Base-by-base conservation (phyloP, 2,797 vertebrate genomes). In the Pipistrellus pipistrellus region DNA sequence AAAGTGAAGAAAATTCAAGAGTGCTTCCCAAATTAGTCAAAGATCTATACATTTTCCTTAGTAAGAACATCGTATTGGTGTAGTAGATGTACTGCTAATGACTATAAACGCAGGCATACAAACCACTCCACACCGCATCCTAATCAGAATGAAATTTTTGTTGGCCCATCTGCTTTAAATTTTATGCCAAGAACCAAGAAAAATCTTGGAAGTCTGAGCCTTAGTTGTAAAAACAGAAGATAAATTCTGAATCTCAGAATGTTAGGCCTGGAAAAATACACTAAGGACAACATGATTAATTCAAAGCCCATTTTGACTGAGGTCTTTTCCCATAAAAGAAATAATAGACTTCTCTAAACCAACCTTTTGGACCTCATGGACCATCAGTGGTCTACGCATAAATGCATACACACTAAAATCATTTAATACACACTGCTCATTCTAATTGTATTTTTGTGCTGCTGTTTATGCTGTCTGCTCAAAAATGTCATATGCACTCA, bases 1-100 rank as follows among this genome's bases (percentile, higher is more conserved):
- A 41, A 7, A 41, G 68, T 55, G 38, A 96, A 75, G 82, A 91
- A 95, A 96, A 97, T 88, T 97, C 82, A 91, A 94, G 78, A 94
- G 85, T 94, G 68, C 14, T 73, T 62, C 85, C 87, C 92, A 97
- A 96, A 32, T 75, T 72, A 82, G 57, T 85, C 95, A 73, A 94
- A 21, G 96, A 89, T 96, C 55, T 72, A 89, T 15, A 38, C 0
- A 0, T 48, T 97, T 88, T 82, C 80, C 93, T 90, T 87, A 89
- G 38, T 92, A 92, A 95, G 66, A 85, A 96, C 23, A 86, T 2
- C 90, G 25, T 75, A 32, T 8, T 81, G 41, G 94, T 48, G 95
- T 62, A 51, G 21, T 35, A 41, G 41, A 68, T 82, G 25, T 27
- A 59, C 20, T 62, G 18, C 27, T 66, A 64, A 77, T 35, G 51